These are phyloP conservation scores for Tridacna gigas DNA, from an alignment of 2,888 invertebrate genomes.

Conservation along the genomic window DNA sequence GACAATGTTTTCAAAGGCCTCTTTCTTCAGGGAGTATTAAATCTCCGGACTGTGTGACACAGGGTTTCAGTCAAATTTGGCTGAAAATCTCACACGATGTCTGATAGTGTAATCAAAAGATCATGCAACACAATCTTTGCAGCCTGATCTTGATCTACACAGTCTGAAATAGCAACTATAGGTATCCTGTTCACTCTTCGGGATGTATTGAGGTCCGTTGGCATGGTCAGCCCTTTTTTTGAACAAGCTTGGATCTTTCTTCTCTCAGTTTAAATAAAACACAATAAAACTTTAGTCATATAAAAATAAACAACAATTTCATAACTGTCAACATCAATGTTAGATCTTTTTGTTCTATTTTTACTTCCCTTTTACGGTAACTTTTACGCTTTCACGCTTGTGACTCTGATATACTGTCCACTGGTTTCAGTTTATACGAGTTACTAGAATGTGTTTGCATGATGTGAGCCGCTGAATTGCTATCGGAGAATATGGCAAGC, in stretches of 20 bases:
- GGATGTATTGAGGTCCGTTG: too few species aligned
- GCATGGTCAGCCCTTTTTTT: background rate
- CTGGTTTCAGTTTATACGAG: slow-evolving; percentile 43
- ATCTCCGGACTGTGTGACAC: background rate
- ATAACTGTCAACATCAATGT: slow-evolving; percentile 32
- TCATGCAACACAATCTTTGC: background rate
- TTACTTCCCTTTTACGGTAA: background rate
- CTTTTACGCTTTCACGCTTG: slow-evolving; percentile 31
- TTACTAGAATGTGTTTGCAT: slow-evolving; percentile 57
- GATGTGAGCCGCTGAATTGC: slow-evolving; percentile 51
- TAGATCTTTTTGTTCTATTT: background rate
- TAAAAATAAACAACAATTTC: slow-evolving; percentile 52
- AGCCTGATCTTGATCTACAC: slow-evolving; percentile 7
- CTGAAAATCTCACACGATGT: too few species aligned
- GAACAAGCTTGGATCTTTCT: background rate
- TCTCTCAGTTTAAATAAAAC: slow-evolving; percentile 53
- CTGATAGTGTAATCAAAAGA: too few species aligned
- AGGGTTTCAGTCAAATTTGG: too few species aligned
- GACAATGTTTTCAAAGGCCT: background rate
- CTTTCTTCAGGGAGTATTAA: background rate
- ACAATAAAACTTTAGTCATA: slow-evolving; percentile 63
- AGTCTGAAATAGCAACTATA: background rate
- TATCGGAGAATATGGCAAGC: slow-evolving; percentile 62
- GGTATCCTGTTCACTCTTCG: too few species aligned
- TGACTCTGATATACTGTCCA: slow-evolving; percentile 50